A percentile compares a stretch with the other conserved stretches of the same genome.
Conservation (phyloP, 2,797 vertebrate species). For the Cyclura pinguis region DNA sequence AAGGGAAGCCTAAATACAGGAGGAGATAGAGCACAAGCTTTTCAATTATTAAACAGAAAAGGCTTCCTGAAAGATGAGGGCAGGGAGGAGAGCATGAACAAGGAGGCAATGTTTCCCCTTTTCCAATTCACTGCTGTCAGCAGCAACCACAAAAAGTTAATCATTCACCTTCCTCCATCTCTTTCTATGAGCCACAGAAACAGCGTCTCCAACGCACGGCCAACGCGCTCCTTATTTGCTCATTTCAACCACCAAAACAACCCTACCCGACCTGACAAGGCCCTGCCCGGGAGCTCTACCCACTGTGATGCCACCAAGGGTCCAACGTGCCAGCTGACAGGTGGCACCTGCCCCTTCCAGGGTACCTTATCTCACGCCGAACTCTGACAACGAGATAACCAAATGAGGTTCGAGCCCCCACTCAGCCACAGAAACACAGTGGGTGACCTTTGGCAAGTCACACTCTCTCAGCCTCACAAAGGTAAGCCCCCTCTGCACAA, state of each 20-base stretch:
- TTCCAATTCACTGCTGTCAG: slow-evolving; percentile 61
- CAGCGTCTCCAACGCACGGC: slow-evolving; percentile 19
- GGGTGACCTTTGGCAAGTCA: too few species aligned
- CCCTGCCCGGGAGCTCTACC: neutral
- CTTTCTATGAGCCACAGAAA: neutral
- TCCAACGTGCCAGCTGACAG: too few species aligned
- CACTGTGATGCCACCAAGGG: too few species aligned
- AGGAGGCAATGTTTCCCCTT: neutral
- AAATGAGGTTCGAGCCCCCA: neutral
- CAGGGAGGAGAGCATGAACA: slow-evolving; percentile 14
- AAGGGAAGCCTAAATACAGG: slow-evolving; percentile 32
- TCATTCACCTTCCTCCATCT: slow-evolving; percentile 68
- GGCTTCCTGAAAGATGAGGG: slow-evolving; percentile 51
- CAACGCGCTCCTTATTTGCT: slow-evolving; percentile 8
- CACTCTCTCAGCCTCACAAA: too few species aligned
- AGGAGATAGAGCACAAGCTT: slow-evolving; percentile 60
- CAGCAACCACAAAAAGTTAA: slow-evolving; percentile 68
- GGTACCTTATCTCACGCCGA: neutral
- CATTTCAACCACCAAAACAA: neutral
- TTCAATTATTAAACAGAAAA: slow-evolving; percentile 75
- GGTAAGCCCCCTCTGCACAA: too few species aligned
- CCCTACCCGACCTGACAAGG: too few species aligned
- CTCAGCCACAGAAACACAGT: too few species aligned
- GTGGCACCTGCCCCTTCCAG: too few species aligned
- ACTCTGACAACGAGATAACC: neutral